A percentile compares a stretch with the other conserved stretches of the same genome.
These are phyloP conservation scores for Pardosa pseudoannulata DNA, from an alignment of 2,888 invertebrate species.

Conservation along the genomic window DNA sequence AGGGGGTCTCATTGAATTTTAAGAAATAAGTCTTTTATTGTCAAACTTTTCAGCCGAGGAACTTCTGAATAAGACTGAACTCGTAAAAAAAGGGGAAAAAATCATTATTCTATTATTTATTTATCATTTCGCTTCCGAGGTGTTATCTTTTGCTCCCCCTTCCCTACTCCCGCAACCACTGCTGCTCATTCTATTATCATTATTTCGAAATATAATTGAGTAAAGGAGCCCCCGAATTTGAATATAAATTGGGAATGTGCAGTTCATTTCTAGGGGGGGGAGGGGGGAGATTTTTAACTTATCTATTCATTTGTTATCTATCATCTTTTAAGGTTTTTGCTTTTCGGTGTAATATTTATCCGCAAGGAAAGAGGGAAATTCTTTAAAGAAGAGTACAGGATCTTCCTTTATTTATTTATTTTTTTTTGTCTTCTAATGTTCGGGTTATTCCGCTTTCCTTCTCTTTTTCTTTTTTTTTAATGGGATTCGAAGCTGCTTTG, in stretches of 20 bases:
- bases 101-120: slow-evolving; percentile 17
- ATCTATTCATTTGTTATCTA: slow-evolving; percentile 15
- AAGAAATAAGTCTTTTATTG: slow-evolving; percentile 71
- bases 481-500: not conserved
- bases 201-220: slow-evolving; percentile 16
- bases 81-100: not conserved
- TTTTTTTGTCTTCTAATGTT: not conserved
- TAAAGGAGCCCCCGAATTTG: not conserved
- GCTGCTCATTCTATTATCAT: not conserved
- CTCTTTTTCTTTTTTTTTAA: no score
- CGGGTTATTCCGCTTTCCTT: not conserved
- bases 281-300: not conserved
- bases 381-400: not conserved
- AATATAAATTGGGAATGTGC: slow-evolving; percentile 11
- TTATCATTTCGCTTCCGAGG: slow-evolving; percentile 1
- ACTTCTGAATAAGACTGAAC: slow-evolving; percentile 7
- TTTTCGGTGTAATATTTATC: not conserved
- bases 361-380: not conserved
- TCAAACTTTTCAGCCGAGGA: slow-evolving; percentile 52
- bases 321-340: not conserved
- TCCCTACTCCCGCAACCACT: not conserved
- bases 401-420: not conserved
- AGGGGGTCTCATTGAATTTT: slow-evolving; percentile 62
- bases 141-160: not conserved
- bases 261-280: not conserved